phyloP scores from a whole-genome alignment of 2,797 vertebrate species.

The Ibycter americanus region DNA sequence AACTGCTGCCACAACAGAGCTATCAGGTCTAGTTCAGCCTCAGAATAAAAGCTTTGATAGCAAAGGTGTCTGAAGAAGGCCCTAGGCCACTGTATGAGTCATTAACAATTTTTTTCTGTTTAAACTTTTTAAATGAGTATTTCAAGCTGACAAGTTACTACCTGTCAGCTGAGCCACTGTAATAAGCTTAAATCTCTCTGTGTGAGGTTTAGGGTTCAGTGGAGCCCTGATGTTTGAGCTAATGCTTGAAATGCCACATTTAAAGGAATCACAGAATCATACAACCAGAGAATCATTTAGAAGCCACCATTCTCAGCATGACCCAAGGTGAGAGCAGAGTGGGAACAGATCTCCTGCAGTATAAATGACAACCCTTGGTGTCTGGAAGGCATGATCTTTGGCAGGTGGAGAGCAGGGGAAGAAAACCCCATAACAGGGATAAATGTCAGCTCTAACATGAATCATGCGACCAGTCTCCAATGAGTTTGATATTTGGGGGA shows the following conservation, averaged over 20 bases:
- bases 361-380: neutral
- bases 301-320: neutral
- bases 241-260: neutral
- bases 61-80: neutral
- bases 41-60: neutral
- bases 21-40: neutral
- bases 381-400: neutral
- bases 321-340: neutral
- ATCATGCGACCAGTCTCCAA: slow-evolving; percentile 25
- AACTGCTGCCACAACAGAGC: neutral
- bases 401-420: neutral
- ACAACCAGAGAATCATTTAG: too few relatives aligned
- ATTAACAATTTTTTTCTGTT: neutral
- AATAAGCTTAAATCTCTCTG: neutral
- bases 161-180: neutral
- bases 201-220: neutral
- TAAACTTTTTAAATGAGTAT: neutral
- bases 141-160: neutral
- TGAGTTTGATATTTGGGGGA: slow-evolving; percentile 44
- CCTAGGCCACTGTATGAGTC: neutral
- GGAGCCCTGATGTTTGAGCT: neutral
- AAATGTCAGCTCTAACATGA: slow-evolving; percentile 59
- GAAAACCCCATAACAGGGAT: neutral
- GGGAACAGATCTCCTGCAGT: neutral
- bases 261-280: neutral